These are phyloP conservation scores for Ceratosolen fusciceps DNA, from an alignment of 1,140 invertebrate species.

Conservation along the genomic window DNA sequence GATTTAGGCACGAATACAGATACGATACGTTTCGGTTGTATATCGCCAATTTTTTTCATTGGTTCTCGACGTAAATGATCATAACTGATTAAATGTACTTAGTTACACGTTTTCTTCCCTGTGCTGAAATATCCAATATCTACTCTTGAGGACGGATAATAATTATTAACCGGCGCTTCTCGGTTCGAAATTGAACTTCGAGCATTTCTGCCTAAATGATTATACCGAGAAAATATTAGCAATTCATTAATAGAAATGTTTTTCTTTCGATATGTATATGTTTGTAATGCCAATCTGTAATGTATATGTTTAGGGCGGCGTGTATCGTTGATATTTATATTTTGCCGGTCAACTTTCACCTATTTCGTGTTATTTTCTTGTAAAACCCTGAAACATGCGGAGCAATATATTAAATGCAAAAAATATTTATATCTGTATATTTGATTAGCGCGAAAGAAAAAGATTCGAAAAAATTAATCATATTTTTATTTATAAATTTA, in stretches of 20 bases:
- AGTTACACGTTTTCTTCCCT: not conserved
- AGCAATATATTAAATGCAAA: not conserved
- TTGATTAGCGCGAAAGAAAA: not conserved
- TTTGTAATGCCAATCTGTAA: not conserved
- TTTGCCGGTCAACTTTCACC: not conserved
- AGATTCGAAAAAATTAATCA: too few species aligned
- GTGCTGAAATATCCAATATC: conserved; percentile 27
- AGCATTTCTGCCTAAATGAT: not conserved
- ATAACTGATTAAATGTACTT: conserved; percentile 35
- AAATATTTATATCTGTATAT: not conserved
- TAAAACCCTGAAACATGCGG: not conserved
- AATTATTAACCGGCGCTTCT: conserved; percentile 6
- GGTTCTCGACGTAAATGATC: not conserved
- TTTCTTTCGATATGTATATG: not conserved
- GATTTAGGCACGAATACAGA: not conserved
- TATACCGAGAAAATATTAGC: not conserved
- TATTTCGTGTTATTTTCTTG: not conserved
- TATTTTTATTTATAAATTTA: not conserved
- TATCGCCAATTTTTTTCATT: conserved; percentile 10
- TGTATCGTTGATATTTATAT: not conserved
- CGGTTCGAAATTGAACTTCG: conserved; percentile 30
- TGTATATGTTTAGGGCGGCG: not conserved
- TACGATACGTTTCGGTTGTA: too few species aligned
- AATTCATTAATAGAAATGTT: not conserved
- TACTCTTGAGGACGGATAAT: conserved; percentile 10